Evolutionary conservation across 1,140 invertebrate species (phyloP).

Genomic region (Reticulitermes speratus): DNA sequence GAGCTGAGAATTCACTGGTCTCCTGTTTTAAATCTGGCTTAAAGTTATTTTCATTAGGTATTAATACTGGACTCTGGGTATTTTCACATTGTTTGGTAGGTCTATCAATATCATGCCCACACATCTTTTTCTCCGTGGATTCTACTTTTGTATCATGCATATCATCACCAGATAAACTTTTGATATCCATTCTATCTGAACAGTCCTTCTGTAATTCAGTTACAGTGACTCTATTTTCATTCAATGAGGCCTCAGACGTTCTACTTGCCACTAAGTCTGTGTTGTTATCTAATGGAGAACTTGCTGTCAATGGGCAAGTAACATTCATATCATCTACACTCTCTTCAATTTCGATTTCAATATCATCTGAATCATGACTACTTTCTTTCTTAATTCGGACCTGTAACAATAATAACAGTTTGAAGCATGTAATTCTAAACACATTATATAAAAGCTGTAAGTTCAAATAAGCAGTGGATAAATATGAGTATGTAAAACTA

Average conservation of each 20-base stretch:
- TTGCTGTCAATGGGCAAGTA: background rate
- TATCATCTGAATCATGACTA: conserved; percentile 53
- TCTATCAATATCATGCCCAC: background rate
- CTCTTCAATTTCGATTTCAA: conserved; percentile 58
- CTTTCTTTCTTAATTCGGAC: conserved; percentile 49
- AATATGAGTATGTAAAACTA: no score
- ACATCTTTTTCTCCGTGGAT: background rate
- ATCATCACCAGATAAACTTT: background rate
- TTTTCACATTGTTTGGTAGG: background rate
- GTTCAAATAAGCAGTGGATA: no score
- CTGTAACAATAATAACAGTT: conserved; percentile 33
- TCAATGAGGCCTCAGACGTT: background rate
- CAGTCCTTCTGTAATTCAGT: background rate
- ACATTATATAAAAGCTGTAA: no score
- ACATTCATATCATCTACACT: conserved; percentile 38
- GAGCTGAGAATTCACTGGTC: background rate
- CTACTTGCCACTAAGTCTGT: background rate
- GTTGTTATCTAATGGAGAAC: no score
- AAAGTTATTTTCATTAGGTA: background rate
- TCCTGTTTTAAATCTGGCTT: no score
- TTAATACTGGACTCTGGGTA: background rate
- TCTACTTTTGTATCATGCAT: background rate
- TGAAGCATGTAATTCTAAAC: no score
- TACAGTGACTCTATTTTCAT: background rate
- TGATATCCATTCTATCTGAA: background rate